Conservation (phyloP, 2,113 vertebrate genomes). For the Zapus hudsonius region DNA sequence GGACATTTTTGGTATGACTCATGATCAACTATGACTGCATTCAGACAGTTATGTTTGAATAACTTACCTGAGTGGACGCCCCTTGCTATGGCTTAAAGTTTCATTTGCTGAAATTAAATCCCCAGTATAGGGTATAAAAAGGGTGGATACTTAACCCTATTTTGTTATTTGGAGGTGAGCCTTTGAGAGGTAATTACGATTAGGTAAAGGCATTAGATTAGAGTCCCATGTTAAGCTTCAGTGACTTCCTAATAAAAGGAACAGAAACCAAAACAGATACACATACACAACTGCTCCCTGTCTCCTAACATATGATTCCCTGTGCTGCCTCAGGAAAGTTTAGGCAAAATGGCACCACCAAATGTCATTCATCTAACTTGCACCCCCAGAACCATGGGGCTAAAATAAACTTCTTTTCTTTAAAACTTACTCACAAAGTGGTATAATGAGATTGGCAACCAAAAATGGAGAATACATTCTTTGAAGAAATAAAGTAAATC, state of each 20-base stretch:
- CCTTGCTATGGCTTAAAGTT: background rate
- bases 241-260: background rate
- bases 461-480: background rate
- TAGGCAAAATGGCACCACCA: background rate
- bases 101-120: background rate
- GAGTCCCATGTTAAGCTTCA: background rate
- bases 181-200: background rate
- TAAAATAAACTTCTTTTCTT: background rate
- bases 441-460: background rate
- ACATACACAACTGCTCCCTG: background rate
- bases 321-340: background rate
- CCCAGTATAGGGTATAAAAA: background rate
- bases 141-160: background rate
- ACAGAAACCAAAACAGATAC: background rate
- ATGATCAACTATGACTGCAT: background rate
- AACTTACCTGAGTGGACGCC: background rate
- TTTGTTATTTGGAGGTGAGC: background rate
- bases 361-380: background rate
- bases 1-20: background rate
- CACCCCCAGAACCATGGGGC: background rate
- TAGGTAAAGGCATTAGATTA: background rate
- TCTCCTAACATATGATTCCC: background rate
- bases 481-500: slow-evolving; percentile 24
- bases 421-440: background rate
- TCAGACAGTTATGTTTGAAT: background rate